phyloP scores from a whole-genome alignment of 2,797 vertebrate genomes.

The Coregonus ussuriensis region DNA sequence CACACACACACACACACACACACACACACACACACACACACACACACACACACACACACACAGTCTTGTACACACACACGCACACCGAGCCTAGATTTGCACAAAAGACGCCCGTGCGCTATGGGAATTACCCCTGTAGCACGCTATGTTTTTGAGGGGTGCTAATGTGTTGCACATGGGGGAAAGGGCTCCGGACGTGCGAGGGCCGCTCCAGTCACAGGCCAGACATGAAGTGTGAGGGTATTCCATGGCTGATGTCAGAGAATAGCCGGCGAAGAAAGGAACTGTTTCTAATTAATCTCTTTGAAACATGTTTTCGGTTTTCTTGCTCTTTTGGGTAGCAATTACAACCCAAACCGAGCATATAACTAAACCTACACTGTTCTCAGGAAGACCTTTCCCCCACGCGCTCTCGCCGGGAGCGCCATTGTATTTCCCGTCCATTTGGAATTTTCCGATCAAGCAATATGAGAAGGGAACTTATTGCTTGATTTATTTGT shows the following conservation, averaged over 20 bases:
- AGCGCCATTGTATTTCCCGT: slow-evolving; percentile 25
- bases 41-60: background rate
- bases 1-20: no score
- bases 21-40: background rate
- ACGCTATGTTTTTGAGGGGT: slow-evolving; percentile 43
- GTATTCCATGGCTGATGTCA: slow-evolving; percentile 35
- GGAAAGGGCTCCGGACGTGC: slow-evolving; percentile 38
- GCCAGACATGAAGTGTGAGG: slow-evolving; percentile 41
- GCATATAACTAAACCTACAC: slow-evolving; percentile 55
- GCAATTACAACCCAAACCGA: slow-evolving; percentile 41
- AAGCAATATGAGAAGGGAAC: slow-evolving; percentile 24
- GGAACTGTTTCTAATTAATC: slow-evolving; percentile 66
- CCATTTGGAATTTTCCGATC: slow-evolving; percentile 36
- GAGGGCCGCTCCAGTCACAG: slow-evolving; percentile 38
- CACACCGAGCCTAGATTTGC: slow-evolving; percentile 8
- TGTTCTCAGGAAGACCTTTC: slow-evolving; percentile 46
- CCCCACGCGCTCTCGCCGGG: slow-evolving; percentile 10
- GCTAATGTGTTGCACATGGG: slow-evolving; percentile 74
- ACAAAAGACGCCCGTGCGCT: slow-evolving; percentile 14
- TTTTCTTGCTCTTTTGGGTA: slow-evolving; percentile 46
- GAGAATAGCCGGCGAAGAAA: slow-evolving; percentile 26
- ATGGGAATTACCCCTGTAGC: slow-evolving; percentile 30
- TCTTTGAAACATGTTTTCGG: slow-evolving; percentile 46
- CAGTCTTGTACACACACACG: no score
- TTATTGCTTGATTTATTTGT: no score